Evolutionary conservation across 2,888 invertebrate genomes (phyloP).

Genomic region (Hyalella azteca): DNA sequence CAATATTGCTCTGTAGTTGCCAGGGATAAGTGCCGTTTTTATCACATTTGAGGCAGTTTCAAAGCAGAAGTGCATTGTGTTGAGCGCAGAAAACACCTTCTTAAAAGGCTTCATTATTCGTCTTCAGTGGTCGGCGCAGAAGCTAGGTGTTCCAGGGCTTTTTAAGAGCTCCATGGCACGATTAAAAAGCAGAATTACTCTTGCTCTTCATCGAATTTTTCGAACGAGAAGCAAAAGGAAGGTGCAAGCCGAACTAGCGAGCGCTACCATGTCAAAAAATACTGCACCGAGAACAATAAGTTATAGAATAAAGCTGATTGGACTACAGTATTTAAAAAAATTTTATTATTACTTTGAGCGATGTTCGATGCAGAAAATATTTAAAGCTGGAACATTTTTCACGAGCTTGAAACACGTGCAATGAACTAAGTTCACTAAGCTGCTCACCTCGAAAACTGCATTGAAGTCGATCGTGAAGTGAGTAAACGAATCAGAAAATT

Average conservation of each 20-base stretch:
- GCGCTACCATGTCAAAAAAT: background rate
- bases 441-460: too few species aligned
- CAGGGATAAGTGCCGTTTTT: conserved; percentile 7
- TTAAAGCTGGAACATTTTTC: too few species aligned
- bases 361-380: too few species aligned
- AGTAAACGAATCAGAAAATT: too few species aligned
- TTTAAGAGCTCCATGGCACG: background rate
- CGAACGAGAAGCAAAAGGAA: background rate
- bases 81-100: background rate
- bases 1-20: conserved; percentile 16
- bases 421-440: too few species aligned
- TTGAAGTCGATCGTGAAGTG: too few species aligned
- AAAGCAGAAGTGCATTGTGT: conserved; percentile 28
- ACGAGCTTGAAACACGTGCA: too few species aligned
- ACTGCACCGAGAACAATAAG: background rate
- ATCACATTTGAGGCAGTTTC: conserved; percentile 23
- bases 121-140: background rate
- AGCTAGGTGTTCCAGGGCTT: conserved; percentile 5
- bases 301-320: background rate
- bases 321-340: background rate
- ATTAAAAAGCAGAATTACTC: conserved; percentile 17
- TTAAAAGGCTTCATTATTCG: conserved; percentile 21
- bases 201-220: background rate
- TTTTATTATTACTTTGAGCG: too few species aligned
- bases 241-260: background rate